Base-by-base conservation (phyloP, 1,140 invertebrate genomes). In the Delia radicum region DNA sequence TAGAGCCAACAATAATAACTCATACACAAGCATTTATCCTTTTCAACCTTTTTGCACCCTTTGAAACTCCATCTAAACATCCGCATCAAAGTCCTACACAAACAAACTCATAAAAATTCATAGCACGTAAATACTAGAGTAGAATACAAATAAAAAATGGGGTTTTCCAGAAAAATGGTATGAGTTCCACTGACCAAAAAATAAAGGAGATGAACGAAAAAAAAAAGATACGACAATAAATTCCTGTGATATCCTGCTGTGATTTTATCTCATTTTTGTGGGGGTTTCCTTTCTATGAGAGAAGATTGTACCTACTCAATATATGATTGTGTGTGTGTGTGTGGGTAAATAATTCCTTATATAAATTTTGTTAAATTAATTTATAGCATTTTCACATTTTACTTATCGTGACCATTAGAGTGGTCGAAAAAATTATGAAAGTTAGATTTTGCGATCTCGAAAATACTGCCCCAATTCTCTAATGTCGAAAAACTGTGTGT, bases 61-160 rank as follows among this genome's bases (percentile, higher is more conserved):
- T 42, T n/a, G n/a, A n/a, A n/a, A n/a, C n/a, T n/a, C n/a, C n/a
- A n/a, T n/a, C n/a, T n/a, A n/a, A n/a, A n/a, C n/a, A n/a, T n/a
- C n/a, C n/a, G n/a, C n/a, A n/a, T n/a, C n/a, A n/a, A n/a, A n/a
- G n/a, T 42, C 37, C 37, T 13, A 10, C 28, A 8, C 31, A 69
- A 21, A 0, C 48, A 55, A 55, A 37, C 65, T 69, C 29, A 69
- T 69, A 69, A 69, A 69, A 69, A 69, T 69, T 69, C 65, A 69
- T 69, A 13, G 65, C 65, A 69, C 29, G 21, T 24, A 69, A 55
- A 55, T 5, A 55, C 18, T 21, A 55, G 18, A 21, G n/a, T 21
- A 2, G 48, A 55, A 55, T 21, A 21, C 5, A 55, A 24, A 18
- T 2, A 55, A 55, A 15, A 21, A 18, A 55, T 21, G 24, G 48